Evolutionary conservation across 2,113 vertebrate species (phyloP), one percentile per base, ranked within the genome.

Genomic region (Pseudorhombus dupliciocellatus): DNA sequence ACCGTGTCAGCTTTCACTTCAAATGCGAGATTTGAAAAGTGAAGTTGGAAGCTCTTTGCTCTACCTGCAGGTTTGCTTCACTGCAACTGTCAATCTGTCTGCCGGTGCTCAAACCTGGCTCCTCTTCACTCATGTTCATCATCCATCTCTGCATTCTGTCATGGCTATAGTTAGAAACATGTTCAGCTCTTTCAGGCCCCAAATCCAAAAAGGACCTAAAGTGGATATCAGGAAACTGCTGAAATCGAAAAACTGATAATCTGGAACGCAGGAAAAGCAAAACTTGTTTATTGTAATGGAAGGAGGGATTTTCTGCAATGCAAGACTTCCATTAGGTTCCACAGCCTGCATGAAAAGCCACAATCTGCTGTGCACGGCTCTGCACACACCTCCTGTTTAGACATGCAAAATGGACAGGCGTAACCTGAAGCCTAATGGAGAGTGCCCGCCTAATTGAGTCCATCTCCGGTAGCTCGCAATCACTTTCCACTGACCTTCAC

Each of bases 81-180:
- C 31, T 4, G 22, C 48, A 16, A 22, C 64, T 53, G 62, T 26
- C 30, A 24, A 54, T 58, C 28, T 14, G 7, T 30, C 70, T 51
- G 16, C 22, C 54, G 14, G 37, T 50, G 18, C 52, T 71, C 26
- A 59, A n/a, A 77, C 66, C 24, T 60, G 65, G 28, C 71, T 58
- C 48, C 30, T 55, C 42, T 66, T 21, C 31, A 18, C 70, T 75
- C 53, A 57, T 78, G 71, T 69, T 67, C 59, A 69, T 70, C 68
- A 61, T 73, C 44, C 44, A 15, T 34, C 44, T 48, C 50, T 57
- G 31, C 20, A 60, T 54, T 73, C 66, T 66, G 16, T 46, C 51
- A 66, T 60, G 56, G 65, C 42, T 69, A 59, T 73, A 76, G 76
- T 70, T 78, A 64, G 70, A 80, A 75, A 80, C 68, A 80, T 65